phyloP scores from a whole-genome alignment of 2,888 invertebrate genomes.

The Troglohyphantes excavatus region DNA sequence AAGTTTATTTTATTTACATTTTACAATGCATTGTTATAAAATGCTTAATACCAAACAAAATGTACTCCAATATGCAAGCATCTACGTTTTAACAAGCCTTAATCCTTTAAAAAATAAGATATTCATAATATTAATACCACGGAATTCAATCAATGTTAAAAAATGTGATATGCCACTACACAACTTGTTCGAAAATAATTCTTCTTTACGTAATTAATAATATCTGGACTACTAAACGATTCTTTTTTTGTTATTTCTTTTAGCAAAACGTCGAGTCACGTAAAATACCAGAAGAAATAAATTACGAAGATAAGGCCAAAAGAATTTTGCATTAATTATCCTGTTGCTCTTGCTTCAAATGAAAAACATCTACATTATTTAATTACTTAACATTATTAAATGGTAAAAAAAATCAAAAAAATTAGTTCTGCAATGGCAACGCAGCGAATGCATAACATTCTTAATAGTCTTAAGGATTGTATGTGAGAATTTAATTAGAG shows the following conservation, averaged over 20 bases:
- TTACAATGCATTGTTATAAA: too few species aligned
- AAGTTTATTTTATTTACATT: too few species aligned
- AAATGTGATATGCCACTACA: too few species aligned
- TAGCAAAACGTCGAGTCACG: background rate
- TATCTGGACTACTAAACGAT: background rate
- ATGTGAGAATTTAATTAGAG: conserved; percentile 74
- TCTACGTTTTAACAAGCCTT: too few species aligned
- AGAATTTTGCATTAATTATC: conserved; percentile 70
- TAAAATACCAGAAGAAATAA: background rate
- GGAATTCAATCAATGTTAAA: too few species aligned
- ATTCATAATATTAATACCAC: too few species aligned
- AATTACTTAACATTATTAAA: conserved; percentile 75
- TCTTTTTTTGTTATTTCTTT: conserved; percentile 10
- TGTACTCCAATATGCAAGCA: too few species aligned
- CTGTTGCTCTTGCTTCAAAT: conserved; percentile 3
- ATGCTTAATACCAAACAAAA: too few species aligned
- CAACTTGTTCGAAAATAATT: conserved; percentile 16
- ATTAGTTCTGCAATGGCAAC: conserved; percentile 32
- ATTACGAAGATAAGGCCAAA: conserved; percentile 30
- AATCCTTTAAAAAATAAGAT: too few species aligned
- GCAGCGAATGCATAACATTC: conserved; percentile 38
- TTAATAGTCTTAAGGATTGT: conserved; percentile 50
- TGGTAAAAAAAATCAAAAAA: conserved; percentile 44
- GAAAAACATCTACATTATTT: conserved; percentile 63
- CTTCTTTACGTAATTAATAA: conserved; percentile 49